Percentiles rank a stretch among this genome's conserved stretches.
These are phyloP conservation scores for Drosophila micromelanica DNA, from an alignment of 1,140 invertebrate species.

Conservation along the genomic window DNA sequence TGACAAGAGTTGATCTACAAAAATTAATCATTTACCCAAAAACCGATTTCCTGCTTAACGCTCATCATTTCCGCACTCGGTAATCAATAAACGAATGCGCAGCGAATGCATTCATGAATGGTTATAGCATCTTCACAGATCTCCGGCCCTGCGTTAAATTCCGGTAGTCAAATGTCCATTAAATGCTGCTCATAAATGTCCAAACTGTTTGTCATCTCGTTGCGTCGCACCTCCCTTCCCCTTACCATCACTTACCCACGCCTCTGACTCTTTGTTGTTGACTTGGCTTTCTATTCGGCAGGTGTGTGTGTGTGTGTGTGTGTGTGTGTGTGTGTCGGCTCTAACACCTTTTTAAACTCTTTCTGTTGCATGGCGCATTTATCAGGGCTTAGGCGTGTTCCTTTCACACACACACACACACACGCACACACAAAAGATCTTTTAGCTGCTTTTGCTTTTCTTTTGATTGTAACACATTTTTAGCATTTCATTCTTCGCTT, in stretches of 20 bases:
- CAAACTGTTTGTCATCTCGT: constrained; percentile 80
- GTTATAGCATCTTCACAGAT: neutral
- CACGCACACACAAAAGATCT: constrained; percentile 9
- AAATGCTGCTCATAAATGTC: constrained; percentile 82
- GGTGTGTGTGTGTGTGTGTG: constrained; percentile 32
- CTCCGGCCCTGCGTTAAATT: constrained; percentile 56
- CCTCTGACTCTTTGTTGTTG: constrained; percentile 21
- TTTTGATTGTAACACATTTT: constrained; percentile 70
- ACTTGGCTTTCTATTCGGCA: constrained; percentile 58
- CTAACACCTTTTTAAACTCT: constrained; percentile 58
- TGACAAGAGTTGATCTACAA: neutral
- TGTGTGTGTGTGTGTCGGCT: constrained; percentile 24
- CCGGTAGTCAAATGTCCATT: constrained; percentile 84
- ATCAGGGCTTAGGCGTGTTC: constrained; percentile 69
- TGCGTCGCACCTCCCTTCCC: constrained; percentile 4
- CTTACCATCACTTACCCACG: too few relatives aligned
- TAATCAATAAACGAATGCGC: constrained; percentile 31
- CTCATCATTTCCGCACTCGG: constrained; percentile 24
- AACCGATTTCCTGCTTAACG: constrained; percentile 26
- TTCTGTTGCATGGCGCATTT: constrained; percentile 60
- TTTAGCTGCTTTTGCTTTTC: constrained; percentile 51
- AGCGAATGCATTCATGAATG: constrained; percentile 35
- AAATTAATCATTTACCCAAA: neutral
- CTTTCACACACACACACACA: constrained; percentile 28
- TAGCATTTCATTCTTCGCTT: constrained; percentile 75